Conservation (phyloP, 1,140 invertebrate genomes). For the Halictus rubicundus region DNA sequence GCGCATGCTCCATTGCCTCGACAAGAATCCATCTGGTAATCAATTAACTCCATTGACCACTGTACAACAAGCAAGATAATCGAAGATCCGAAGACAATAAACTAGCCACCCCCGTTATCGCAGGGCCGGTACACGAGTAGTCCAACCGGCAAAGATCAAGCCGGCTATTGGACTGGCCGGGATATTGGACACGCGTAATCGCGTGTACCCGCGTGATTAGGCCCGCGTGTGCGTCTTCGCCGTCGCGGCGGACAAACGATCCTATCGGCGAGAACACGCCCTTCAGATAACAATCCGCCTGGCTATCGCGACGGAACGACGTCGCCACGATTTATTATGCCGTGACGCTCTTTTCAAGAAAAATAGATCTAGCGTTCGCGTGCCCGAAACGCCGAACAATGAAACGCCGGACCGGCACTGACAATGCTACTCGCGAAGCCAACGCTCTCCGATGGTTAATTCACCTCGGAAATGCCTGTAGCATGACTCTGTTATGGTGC, state of each 20-base stretch:
- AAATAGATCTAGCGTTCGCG: slow-evolving; percentile 32
- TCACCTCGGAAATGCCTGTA: too few relatives aligned
- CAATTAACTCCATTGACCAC: neutral
- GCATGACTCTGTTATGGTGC: too few relatives aligned
- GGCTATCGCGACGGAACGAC: slow-evolving; percentile 29
- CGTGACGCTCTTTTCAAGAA: slow-evolving; percentile 1
- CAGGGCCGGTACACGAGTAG: neutral
- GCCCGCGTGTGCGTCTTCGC: slow-evolving; percentile 39
- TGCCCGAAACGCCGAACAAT: neutral
- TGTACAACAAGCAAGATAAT: neutral
- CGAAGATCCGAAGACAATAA: slow-evolving; percentile 3
- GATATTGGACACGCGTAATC: slow-evolving; percentile 51
- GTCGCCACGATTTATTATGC: slow-evolving; percentile 24
- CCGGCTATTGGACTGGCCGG: slow-evolving; percentile 9
- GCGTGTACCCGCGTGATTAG: slow-evolving; percentile 52
- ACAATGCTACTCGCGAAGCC: neutral
- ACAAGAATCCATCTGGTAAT: neutral
- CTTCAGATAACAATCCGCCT: slow-evolving; percentile 44
- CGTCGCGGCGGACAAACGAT: slow-evolving; percentile 31
- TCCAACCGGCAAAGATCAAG: slow-evolving; percentile 15
- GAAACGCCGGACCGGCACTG: neutral
- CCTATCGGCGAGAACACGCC: slow-evolving; percentile 42
- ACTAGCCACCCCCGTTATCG: neutral
- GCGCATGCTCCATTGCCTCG: neutral
- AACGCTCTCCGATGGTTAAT: too few relatives aligned